These are phyloP conservation scores for Sminthurinus aureus DNA, from an alignment of 2,888 invertebrate species.

Conservation along the genomic window DNA sequence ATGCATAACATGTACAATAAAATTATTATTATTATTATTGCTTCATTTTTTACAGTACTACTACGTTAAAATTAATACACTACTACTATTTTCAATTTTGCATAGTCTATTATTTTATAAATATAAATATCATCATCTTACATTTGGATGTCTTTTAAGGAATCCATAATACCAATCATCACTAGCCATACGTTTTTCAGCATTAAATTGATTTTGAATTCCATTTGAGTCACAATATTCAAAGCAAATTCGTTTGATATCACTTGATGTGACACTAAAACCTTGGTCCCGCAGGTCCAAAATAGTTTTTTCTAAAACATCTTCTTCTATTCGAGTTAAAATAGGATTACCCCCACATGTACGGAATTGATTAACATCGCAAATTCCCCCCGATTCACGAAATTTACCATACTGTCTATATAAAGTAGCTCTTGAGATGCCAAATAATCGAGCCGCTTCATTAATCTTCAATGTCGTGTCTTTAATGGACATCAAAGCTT, in stretches of 20 bases:
- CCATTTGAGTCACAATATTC: slow-evolving; percentile 59
- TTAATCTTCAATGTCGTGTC: slow-evolving; percentile 56
- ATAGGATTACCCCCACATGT: slow-evolving; percentile 59
- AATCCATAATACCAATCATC: slow-evolving; percentile 60
- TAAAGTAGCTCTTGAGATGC: slow-evolving; percentile 58
- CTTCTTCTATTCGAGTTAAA: slow-evolving; percentile 57
- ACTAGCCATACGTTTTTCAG: slow-evolving; percentile 59
- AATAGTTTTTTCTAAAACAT: slow-evolving; percentile 59
- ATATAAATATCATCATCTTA: slow-evolving; percentile 32
- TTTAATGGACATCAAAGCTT: slow-evolving; percentile 56
- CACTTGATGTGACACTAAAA: slow-evolving; percentile 54
- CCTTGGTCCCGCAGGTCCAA: slow-evolving; percentile 57
- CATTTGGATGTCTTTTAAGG: slow-evolving; percentile 52
- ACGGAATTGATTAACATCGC: slow-evolving; percentile 55
- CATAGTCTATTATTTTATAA: too few species aligned
- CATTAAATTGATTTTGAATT: slow-evolving; percentile 58
- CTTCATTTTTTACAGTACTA: neutral
- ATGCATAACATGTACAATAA: too few species aligned
- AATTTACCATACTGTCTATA: slow-evolving; percentile 59
- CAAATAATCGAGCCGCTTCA: slow-evolving; percentile 55
- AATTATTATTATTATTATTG: neutral
- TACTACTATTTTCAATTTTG: too few species aligned
- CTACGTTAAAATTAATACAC: too few species aligned
- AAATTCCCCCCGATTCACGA: slow-evolving; percentile 52
- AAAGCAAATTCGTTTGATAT: slow-evolving; percentile 59